phyloP scores from a whole-genome alignment of 2,888 invertebrate species.

The Endomychus coccineus region DNA sequence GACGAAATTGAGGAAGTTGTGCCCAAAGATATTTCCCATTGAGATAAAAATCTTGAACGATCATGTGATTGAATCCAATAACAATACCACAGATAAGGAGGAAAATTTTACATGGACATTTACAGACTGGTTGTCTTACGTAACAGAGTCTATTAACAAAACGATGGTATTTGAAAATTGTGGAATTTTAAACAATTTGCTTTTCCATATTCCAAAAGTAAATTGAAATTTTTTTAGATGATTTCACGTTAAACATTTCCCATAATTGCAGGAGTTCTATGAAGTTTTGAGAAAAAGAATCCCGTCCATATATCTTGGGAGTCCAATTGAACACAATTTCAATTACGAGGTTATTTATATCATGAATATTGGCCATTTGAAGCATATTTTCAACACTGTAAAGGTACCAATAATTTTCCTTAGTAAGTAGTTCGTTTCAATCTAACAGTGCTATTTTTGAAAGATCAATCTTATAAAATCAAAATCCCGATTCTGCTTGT shows the following conservation, averaged over 20 bases:
- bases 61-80: not conserved
- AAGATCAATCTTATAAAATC: too few relatives aligned
- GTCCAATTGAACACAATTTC: conserved; percentile 49
- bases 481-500: too few relatives aligned
- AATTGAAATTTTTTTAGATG: conserved; percentile 16
- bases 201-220: conserved; percentile 63
- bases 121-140: conserved; percentile 64
- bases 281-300: conserved; percentile 65
- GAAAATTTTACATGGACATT: conserved; percentile 45
- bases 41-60: conserved; percentile 33
- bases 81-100: conserved; percentile 2
- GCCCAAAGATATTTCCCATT: conserved; percentile 32
- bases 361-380: conserved; percentile 60
- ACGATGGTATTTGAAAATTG: conserved; percentile 63
- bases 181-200: conserved; percentile 58
- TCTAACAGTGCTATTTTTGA: too few relatives aligned
- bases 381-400: conserved; percentile 64
- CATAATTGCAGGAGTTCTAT: conserved; percentile 52
- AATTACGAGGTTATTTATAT: conserved; percentile 53
- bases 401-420: conserved; percentile 43
- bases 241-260: conserved; percentile 1
- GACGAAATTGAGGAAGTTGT: conserved; percentile 20
- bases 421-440: too few relatives aligned
- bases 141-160: conserved; percentile 70
- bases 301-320: conserved; percentile 51